Base-by-base conservation (phyloP, 2,113 vertebrate genomes). In the Brevimyrus niger region DNA sequence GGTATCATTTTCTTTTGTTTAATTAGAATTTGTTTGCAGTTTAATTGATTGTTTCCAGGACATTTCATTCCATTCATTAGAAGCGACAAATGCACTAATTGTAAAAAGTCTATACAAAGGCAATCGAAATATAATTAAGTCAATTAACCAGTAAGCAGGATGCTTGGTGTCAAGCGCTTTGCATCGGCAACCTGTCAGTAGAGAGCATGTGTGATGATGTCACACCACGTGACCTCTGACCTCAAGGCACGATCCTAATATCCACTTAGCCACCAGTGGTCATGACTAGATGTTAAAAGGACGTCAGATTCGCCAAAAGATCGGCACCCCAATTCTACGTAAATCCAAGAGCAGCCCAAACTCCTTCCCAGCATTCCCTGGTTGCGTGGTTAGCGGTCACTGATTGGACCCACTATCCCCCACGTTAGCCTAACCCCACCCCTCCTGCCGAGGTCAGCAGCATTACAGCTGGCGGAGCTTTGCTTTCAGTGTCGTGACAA, bases 1-100 rank as follows among this genome's bases (percentile, higher is more conserved):
- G 55, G 31, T 87, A 86, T 86, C 31, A 10, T 89, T 84, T 83
- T 61, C 76, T 83, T 89, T 89, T 53, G 51, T 89, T 83, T 89
- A 89, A 89, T 89, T 89, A 46, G 76, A 38, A 53, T 51, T 89
- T 89, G 88, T 58, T 55, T 55, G 80, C 19, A 58, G 82, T 9
- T 35, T 80, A 82, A 89, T 89, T 58, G 88, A 88, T 88, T 53
- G 88, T 35, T 84, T 83, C 47, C 76, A 47, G 38, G 88, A 38
- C 76, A 76, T 53, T 84, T 42, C 51, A 42, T 82, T 42, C 48
- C 19, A n/a, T 44, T 82, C 84, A 89, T 89, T 89, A 89, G 50
- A 84, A 89, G 11, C 19, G 87, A 87, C 86, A 87, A 87, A 87
- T 87, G 46, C 4, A 11, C 85, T 86, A 86, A 51, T 76, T 89